phyloP scores from a whole-genome alignment of 1,140 invertebrate genomes.

The Triops cancriformis region DNA sequence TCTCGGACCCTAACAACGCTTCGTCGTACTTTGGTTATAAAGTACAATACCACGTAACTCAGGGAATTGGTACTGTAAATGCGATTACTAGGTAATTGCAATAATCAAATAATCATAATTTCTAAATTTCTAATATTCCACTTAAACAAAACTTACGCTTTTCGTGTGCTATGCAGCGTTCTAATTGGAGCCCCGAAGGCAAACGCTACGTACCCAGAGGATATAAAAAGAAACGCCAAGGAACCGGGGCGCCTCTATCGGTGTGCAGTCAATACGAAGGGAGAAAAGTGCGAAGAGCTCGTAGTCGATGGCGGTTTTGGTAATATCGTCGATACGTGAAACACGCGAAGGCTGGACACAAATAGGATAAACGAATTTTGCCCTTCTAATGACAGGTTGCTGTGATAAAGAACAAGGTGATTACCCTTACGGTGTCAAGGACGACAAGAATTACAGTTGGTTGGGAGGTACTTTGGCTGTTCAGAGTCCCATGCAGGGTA shows the following conservation, averaged over 20 bases:
- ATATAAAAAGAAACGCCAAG: conserved; percentile 19
- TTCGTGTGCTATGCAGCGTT: conserved; percentile 24
- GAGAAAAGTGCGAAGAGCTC: conserved; percentile 22
- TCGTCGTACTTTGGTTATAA: conserved; percentile 23
- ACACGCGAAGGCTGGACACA: too few species aligned
- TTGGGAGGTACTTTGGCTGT: conserved; percentile 30
- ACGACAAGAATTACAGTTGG: conserved; percentile 32
- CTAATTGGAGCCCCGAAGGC: conserved; percentile 33
- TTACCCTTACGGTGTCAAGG: background rate
- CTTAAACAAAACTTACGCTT: background rate
- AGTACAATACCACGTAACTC: conserved; percentile 21
- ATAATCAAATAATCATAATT: too few species aligned
- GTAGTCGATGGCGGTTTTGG: conserved; percentile 28
- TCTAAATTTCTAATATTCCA: too few species aligned
- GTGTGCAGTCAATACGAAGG: conserved; percentile 25
- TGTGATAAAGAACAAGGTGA: background rate
- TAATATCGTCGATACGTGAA: conserved; percentile 17
- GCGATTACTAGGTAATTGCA: background rate
- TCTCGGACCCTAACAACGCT: background rate
- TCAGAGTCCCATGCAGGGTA: conserved; percentile 25
- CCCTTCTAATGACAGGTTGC: background rate
- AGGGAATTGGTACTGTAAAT: too few species aligned
- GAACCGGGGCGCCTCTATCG: conserved; percentile 33
- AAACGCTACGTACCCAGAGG: conserved; percentile 30
- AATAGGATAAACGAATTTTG: background rate